Percentiles rank a stretch among this genome's conserved stretches.
phyloP scores from a whole-genome alignment of 2,113 vertebrate species.

The Isurus oxyrinchus region DNA sequence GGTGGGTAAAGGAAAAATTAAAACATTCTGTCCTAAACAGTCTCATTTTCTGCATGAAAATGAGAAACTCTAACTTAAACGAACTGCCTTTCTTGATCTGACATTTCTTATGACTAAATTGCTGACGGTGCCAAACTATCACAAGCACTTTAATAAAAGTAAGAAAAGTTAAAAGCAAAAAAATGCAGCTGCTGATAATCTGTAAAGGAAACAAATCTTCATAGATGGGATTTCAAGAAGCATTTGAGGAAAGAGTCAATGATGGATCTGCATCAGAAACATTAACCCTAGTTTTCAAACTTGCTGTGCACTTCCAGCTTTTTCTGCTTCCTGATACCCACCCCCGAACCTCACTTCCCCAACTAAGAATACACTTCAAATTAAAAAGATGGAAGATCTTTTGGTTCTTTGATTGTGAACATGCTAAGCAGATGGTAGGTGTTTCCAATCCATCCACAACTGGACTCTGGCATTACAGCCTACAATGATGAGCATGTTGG shows the following conservation, averaged over 20 bases:
- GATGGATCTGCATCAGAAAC: background rate
- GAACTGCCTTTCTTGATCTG: background rate
- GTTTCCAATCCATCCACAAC: background rate
- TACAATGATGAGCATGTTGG: background rate
- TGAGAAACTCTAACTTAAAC: background rate
- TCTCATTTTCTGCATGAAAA: background rate
- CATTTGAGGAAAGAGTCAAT: background rate
- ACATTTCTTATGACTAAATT: background rate
- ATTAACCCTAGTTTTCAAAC: background rate
- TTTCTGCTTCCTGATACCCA: background rate
- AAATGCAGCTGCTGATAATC: background rate
- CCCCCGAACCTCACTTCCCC: background rate
- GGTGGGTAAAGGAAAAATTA: background rate
- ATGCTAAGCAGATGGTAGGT: background rate
- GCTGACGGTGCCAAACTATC: background rate
- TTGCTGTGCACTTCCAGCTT: background rate
- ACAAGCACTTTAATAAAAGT: background rate
- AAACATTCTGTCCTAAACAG: slow-evolving; percentile 4
- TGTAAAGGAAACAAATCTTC: background rate
- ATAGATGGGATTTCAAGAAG: background rate
- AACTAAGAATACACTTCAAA: background rate
- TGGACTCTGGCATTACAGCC: background rate
- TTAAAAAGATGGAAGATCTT: background rate
- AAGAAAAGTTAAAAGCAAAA: background rate
- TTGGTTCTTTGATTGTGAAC: background rate